Evolutionary conservation across 37 sponge, comb jelly and placozoan species (phyloP), one percentile per base, ranked within the genome.

Genomic region (Aphrocallistes beatrix): DNA sequence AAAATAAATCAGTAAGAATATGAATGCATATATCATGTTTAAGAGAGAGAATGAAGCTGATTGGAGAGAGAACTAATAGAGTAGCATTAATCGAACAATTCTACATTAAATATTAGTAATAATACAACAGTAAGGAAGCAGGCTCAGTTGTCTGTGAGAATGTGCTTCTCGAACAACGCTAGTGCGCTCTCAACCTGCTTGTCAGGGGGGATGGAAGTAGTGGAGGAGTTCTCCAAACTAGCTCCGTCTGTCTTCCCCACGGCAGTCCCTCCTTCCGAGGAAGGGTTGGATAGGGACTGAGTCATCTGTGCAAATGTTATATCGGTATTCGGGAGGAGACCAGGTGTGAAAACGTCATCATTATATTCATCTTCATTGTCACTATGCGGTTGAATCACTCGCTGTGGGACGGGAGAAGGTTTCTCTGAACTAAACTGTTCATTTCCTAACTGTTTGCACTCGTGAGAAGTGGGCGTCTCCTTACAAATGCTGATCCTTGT

Each of bases 281-380:
- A n/a, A n/a, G 1, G 32, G 32, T 60, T 21, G 3, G 75, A 60
- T 13, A 13, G 10, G 45, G 45, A 42, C 13, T 42, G 45, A 13
- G 45, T 16, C 45, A 42, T 6, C 45, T 42, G 45, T 3, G 75
- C 10, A 30, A 60, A 60, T 3, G 8, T 19, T 60, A 19, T 60
- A 6, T 28, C 28, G 6, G 75, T 60, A n/a, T n/a, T n/a, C 6
- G 75, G 8, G 6, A 60, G 8, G 3, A 60, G 1, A 19, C 75
- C 75, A 19, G 75, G 75, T 60, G 75, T 60, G 75, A 60, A 60
- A 3, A 60, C 75, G 75, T 60, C 75, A 13, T 60, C 75, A 13
- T 60, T 60, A 13, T 60, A 60, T 30, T 60, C 75, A 3, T 60
- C 75, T 32, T 3, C 21, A 13, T 60, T 60, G 25, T 60, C 32